A percentile compares a stretch with the other conserved stretches of the same genome.
phyloP scores from a whole-genome alignment of 2,797 vertebrate species.

The Carapus acus region DNA sequence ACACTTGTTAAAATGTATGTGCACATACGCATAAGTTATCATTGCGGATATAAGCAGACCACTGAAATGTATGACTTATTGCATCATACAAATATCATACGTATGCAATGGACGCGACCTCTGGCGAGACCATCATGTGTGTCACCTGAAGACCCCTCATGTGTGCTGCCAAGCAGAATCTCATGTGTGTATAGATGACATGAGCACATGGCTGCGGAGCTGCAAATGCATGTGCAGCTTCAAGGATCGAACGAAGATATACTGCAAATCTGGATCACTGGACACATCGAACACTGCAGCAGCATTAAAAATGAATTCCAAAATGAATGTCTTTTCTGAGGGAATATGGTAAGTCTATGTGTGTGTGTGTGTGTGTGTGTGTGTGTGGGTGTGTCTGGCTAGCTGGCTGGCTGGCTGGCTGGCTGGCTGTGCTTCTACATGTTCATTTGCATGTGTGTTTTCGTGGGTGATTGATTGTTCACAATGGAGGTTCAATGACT shows the following conservation, averaged over 20 bases:
- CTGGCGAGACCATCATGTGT: slow-evolving; percentile 41
- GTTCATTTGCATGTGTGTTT: no score
- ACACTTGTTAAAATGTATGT: not conserved
- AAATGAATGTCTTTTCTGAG: no score
- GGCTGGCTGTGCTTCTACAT: no score
- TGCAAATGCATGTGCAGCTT: slow-evolving; percentile 38
- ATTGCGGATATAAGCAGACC: slow-evolving; percentile 37
- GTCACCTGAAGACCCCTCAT: slow-evolving; percentile 34
- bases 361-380: no score
- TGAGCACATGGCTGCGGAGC: slow-evolving; percentile 33
- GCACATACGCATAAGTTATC: slow-evolving; percentile 28
- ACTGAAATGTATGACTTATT: slow-evolving; percentile 20
- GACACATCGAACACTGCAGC: no score
- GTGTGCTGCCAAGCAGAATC: slow-evolving; percentile 40
- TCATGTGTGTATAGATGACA: slow-evolving; percentile 17
- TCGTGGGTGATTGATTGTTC: no score
- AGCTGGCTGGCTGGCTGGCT: no score
- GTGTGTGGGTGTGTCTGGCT: no score
- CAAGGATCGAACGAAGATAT: slow-evolving; percentile 49
- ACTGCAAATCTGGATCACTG: no score
- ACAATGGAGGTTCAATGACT: no score
- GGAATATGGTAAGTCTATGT: no score
- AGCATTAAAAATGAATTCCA: no score
- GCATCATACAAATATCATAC: slow-evolving; percentile 56
- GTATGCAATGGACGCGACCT: slow-evolving; percentile 51